phyloP scores from a whole-genome alignment of 2,888 invertebrate genomes.

The Antheraea assamensis region DNA sequence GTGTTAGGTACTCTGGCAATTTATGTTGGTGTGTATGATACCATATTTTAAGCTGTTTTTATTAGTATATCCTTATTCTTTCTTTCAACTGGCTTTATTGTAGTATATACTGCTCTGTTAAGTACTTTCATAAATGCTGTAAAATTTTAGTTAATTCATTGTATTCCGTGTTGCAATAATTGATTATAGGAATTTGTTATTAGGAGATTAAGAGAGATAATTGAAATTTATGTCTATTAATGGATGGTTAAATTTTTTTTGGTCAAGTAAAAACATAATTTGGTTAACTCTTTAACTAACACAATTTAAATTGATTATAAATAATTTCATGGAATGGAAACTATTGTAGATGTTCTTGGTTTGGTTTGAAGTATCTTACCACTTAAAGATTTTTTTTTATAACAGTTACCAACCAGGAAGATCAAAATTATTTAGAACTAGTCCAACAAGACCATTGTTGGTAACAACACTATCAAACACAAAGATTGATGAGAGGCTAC shows the following conservation, averaged over 20 bases:
- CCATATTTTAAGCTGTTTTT: neutral
- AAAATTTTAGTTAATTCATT: neutral
- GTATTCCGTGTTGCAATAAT: neutral
- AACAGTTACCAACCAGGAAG: conserved; percentile 64
- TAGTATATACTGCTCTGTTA: no score
- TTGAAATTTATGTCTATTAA: neutral
- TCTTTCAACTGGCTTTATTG: neutral
- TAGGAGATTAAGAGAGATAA: neutral
- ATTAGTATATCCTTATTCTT: neutral
- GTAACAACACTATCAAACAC: conserved; percentile 69
- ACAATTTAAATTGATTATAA: neutral
- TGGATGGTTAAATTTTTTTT: neutral
- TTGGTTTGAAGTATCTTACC: neutral
- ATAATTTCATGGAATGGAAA: neutral
- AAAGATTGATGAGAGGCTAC: conserved; percentile 68
- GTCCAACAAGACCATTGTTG: conserved; percentile 64
- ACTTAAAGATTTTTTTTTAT: conserved; percentile 14
- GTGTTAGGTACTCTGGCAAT: neutral
- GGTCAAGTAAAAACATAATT: no score
- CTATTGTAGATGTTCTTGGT: neutral
- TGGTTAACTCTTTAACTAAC: no score
- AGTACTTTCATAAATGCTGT: neutral
- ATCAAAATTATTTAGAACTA: conserved; percentile 64
- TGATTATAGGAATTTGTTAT: neutral
- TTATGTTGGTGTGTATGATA: neutral